Conservation (phyloP, 2,888 invertebrate genomes). For the Eristalis intricaria region DNA sequence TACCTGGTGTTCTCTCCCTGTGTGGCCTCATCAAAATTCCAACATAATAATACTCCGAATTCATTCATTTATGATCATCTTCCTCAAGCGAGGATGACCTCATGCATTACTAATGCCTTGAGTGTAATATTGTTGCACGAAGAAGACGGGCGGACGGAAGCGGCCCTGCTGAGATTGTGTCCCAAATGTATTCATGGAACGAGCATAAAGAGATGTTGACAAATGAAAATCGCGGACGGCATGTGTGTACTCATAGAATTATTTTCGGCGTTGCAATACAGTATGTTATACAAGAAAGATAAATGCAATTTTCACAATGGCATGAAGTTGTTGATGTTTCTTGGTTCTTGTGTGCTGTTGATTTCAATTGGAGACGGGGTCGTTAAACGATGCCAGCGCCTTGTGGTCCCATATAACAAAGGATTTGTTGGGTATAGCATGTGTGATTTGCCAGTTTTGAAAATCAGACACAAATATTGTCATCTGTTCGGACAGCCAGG, state of each 20-base stretch:
- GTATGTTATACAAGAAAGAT: not conserved
- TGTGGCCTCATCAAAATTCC: conserved; percentile 47
- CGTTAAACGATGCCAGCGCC: no score
- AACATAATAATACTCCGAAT: conserved; percentile 49
- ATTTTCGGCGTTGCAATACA: not conserved
- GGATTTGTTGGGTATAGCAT: no score
- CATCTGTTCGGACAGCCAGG: no score
- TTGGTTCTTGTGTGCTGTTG: no score
- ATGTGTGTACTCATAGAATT: not conserved
- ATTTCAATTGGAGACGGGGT: no score
- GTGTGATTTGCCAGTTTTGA: no score
- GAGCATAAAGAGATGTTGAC: not conserved
- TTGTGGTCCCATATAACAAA: no score
- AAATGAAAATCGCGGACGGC: not conserved
- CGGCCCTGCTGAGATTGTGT: conserved; percentile 15
- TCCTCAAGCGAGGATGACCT: conserved; percentile 50
- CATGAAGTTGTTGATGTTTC: no score
- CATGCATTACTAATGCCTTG: conserved; percentile 61
- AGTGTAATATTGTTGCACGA: conserved; percentile 40
- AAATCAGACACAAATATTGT: no score
- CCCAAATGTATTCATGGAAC: conserved; percentile 21
- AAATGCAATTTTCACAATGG: no score
- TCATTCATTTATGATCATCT: conserved; percentile 64
- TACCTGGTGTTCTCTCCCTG: conserved; percentile 7
- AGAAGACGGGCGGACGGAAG: conserved; percentile 1